Evolutionary conservation across 2,113 vertebrate species (phyloP).

Genomic region (Chamaetylas fuelleborni): DNA sequence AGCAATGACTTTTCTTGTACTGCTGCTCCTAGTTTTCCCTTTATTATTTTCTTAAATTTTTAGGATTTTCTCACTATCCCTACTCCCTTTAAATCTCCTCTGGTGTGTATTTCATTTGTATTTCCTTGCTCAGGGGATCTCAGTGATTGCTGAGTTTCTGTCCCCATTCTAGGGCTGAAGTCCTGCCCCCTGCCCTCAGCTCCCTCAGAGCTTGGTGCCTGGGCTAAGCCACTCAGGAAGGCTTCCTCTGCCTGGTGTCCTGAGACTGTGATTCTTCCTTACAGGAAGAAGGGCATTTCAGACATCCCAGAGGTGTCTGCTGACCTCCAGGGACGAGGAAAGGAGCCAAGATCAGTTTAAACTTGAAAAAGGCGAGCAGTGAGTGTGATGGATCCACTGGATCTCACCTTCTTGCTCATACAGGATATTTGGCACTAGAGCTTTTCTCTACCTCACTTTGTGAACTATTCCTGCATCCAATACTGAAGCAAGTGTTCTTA

Average conservation of each 20-base stretch:
- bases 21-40: background rate
- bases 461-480: background rate
- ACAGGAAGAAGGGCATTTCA: background rate
- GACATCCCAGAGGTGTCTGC: background rate
- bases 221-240: background rate
- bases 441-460: background rate
- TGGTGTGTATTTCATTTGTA: background rate
- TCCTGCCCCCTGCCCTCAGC: background rate
- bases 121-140: background rate
- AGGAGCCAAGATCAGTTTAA: background rate
- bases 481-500: background rate
- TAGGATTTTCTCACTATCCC: background rate
- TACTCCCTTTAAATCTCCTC: background rate
- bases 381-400: background rate
- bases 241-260: background rate
- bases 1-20: background rate
- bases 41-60: background rate
- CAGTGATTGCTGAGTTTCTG: background rate
- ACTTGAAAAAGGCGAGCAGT: background rate
- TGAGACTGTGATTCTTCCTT: background rate
- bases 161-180: background rate
- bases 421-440: background rate
- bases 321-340: background rate
- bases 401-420: background rate
- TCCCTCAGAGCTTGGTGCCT: background rate